Base-by-base conservation (phyloP, 2,113 vertebrate species). In the Petaurus breviceps region DNA sequence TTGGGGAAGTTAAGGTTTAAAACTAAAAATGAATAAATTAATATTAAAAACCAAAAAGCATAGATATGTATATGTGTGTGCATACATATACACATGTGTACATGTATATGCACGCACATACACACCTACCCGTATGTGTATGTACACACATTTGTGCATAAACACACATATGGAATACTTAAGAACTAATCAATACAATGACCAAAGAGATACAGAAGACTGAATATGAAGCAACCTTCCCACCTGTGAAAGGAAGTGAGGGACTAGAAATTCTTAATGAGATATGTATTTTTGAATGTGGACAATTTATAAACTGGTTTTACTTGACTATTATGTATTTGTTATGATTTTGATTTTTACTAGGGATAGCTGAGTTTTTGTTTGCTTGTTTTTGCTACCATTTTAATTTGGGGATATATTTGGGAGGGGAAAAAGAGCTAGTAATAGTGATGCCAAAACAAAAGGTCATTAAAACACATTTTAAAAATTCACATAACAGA, bases 41-140 rank as follows among this genome's bases (percentile, higher is more conserved):
- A 49, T 49, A 3, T 49, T 49, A 49, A 49, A 49, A 49, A 49
- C 47, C 47, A 49, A n/a, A n/a, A n/a, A n/a, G n/a, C n/a, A n/a
- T n/a, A n/a, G n/a, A n/a, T 54, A 6, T 1, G 23, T 54, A 24
- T 5, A 6, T 23, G 24, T 24, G 0, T 68, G 0, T n/a, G 6
- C 1, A 3, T 77, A 1, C 9, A 28, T 12, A 55, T 55, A 25
- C 7, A 55, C 7, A 52, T 54, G 14, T 1, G 23, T 54, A 24
- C 23, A 6, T 23, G 24, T 24, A 1, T 68, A 1, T n/a, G 6
- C 1, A 3, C n/a, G 0, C 9, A 28, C 3, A 55, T 55, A 25
- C 7, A 55, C 7, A 52, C 14, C 14, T 19, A 26, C 25, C 2
- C 25, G 9, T 31, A 11, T 57, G 3, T 31, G 8, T 11, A 10